Percentiles rank a stretch among this genome's conserved stretches.
These are phyloP conservation scores for Neoaliturus tenellus DNA, from an alignment of 2,888 invertebrate species.

Conservation along the genomic window DNA sequence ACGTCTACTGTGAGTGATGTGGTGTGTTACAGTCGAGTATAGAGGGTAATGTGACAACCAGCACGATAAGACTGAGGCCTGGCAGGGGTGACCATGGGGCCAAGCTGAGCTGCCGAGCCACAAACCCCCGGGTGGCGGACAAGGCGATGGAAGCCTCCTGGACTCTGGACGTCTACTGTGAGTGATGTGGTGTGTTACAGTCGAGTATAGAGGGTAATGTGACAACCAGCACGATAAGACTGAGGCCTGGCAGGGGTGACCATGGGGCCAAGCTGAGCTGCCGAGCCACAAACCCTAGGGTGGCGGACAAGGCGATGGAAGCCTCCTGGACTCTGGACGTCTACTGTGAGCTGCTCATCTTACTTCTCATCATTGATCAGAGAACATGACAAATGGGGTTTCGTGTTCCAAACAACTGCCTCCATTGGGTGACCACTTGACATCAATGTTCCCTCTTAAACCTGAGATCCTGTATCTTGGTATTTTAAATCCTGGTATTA, in stretches of 20 bases:
- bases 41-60: constrained; percentile 86
- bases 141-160: constrained; percentile 87
- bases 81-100: constrained; percentile 88
- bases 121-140: constrained; percentile 84
- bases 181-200: constrained; percentile 78
- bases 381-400: too few relatives aligned
- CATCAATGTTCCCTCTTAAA: too few relatives aligned
- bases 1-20: constrained; percentile 93
- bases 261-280: constrained; percentile 87
- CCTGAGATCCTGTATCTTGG: too few relatives aligned
- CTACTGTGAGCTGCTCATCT: constrained; percentile 93
- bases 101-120: constrained; percentile 85
- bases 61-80: constrained; percentile 85
- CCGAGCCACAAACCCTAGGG: constrained; percentile 84
- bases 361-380: too few relatives aligned
- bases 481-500: too few relatives aligned
- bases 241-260: constrained; percentile 87
- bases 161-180: constrained; percentile 90
- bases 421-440: too few relatives aligned
- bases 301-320: constrained; percentile 85
- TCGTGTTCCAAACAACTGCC: too few relatives aligned
- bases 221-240: constrained; percentile 85
- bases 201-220: constrained; percentile 84
- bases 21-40: constrained; percentile 76
- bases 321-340: constrained; percentile 89